Evolutionary conservation across 1,140 invertebrate species (phyloP).

Genomic region (Eriosoma lanigerum): DNA sequence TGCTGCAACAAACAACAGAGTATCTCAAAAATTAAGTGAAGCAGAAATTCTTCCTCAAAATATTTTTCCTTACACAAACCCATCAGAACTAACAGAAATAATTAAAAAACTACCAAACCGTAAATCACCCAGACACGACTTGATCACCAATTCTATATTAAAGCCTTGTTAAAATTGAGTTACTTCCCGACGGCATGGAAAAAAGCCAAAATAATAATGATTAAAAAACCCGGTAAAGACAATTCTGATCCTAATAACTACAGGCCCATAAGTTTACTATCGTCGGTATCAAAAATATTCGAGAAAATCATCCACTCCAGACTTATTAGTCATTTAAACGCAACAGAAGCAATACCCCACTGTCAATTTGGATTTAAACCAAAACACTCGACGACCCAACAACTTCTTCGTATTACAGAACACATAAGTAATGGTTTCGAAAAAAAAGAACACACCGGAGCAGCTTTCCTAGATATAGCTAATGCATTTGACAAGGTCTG

Average conservation of each 20-base stretch:
- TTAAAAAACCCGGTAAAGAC: too few relatives aligned
- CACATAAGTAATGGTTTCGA: conserved; percentile 41
- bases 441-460: conserved; percentile 3
- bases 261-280: conserved; percentile 27
- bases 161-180: too few relatives aligned
- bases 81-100: too few relatives aligned
- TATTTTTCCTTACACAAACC: too few relatives aligned
- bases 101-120: too few relatives aligned
- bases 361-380: conserved; percentile 57
- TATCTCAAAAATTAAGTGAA: too few relatives aligned
- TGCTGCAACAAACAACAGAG: too few relatives aligned
- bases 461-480: conserved; percentile 7
- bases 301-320: neutral
- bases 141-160: too few relatives aligned
- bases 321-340: conserved; percentile 38
- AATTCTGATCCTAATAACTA: neutral
- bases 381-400: conserved; percentile 56
- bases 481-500: neutral
- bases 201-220: too few relatives aligned
- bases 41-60: too few relatives aligned
- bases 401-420: conserved; percentile 51
- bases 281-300: conserved; percentile 49
- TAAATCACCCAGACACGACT: too few relatives aligned
- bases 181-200: too few relatives aligned
- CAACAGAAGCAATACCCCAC: conserved; percentile 55